Evolutionary conservation across 2,888 invertebrate genomes (phyloP).

Genomic region (Trypoxylon attenuatum): DNA sequence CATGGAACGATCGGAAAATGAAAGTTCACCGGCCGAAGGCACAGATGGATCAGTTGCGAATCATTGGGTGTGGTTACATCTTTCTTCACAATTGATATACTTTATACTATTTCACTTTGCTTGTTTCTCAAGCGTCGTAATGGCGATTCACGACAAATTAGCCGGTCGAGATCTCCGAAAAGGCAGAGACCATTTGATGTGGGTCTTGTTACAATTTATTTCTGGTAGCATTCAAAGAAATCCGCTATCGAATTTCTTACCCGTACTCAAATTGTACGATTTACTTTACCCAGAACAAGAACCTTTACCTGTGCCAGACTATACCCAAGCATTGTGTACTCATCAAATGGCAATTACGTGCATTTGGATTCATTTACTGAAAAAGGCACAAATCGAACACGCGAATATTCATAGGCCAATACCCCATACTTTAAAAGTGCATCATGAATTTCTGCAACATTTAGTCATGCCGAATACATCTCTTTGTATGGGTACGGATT

Average conservation of each 20-base stretch:
- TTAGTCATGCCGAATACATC: conserved; percentile 85
- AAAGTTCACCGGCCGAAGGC: conserved; percentile 76
- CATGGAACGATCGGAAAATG: conserved; percentile 92
- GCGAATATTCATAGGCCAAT: conserved; percentile 85
- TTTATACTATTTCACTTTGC: conserved; percentile 96
- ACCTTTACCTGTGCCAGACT: conserved; percentile 91
- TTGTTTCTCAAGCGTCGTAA: conserved; percentile 93
- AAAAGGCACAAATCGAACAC: conserved; percentile 93
- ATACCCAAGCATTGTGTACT: conserved; percentile 88
- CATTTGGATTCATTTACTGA: conserved; percentile 96
- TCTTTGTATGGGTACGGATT: conserved; percentile 88
- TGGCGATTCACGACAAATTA: conserved; percentile 90
- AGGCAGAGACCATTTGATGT: conserved; percentile 98
- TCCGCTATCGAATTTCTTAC: conserved; percentile 77
- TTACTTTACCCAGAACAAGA: conserved; percentile 95
- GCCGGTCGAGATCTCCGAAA: conserved; percentile 88
- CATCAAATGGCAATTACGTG: conserved; percentile 96
- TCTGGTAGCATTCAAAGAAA: conserved; percentile 97
- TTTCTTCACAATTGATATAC: conserved; percentile 95
- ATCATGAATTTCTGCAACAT: conserved; percentile 92
- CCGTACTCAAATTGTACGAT: conserved; percentile 93
- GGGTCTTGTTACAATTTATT: conserved; percentile 97
- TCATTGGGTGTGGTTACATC: conserved; percentile 93
- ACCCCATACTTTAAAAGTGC: conserved; percentile 87
- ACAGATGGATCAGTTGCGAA: conserved; percentile 80